These are phyloP conservation scores for Coptodon rendalli DNA, from an alignment of 2,113 vertebrate species.

Conservation along the genomic window DNA sequence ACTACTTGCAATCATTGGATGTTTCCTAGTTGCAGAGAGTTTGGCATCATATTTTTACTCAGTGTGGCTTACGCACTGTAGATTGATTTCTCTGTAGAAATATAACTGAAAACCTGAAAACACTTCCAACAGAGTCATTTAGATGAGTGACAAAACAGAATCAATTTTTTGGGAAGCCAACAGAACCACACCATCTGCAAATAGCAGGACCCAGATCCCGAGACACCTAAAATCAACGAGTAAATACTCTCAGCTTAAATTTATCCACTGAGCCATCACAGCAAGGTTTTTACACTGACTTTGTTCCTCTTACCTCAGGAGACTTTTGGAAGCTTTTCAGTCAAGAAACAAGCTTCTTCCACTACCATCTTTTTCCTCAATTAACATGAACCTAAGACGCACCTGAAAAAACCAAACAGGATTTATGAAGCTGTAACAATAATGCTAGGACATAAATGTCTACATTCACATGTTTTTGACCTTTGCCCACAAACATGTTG, in stretches of 20 bases:
- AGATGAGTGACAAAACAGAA: background rate
- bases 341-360: background rate
- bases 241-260: background rate
- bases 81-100: background rate
- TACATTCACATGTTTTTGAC: background rate
- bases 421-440: background rate
- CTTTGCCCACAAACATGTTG: background rate
- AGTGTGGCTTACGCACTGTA: background rate
- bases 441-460: background rate
- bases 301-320: background rate
- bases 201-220: background rate
- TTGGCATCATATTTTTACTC: background rate
- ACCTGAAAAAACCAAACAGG: background rate
- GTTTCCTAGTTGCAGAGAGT: background rate
- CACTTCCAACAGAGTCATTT: background rate
- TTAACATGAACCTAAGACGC: background rate
- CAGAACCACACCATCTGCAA: background rate
- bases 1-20: background rate
- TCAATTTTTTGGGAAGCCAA: background rate
- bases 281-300: background rate
- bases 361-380: background rate
- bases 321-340: background rate
- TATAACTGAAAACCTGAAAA: background rate
- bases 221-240: background rate
- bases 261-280: background rate